Evolutionary conservation across 2,113 vertebrate genomes (phyloP), one percentile per base, ranked within the genome.

Genomic region (Gyps fulvus): DNA sequence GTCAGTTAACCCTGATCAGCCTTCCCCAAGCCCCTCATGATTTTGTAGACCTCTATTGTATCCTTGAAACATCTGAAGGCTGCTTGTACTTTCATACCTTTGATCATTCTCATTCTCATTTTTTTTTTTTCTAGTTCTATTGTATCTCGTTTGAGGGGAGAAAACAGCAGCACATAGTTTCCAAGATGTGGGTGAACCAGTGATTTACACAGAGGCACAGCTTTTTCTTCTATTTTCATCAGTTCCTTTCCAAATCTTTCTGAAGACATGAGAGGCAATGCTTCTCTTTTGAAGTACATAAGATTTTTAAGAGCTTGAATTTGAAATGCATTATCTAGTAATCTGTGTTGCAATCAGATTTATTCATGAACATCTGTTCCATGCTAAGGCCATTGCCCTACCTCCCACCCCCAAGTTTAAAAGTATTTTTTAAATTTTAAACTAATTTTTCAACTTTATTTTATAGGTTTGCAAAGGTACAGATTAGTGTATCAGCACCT

Each of bases 391-490:
- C 6, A 2, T 36, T 86, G 25, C 26, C 59, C 27, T 87, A 52
- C 36, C 49, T 87, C 42, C 20, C 45, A 36, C 15, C 23, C 12
- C 8, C 23, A 82, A 55, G 14, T 87, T 67, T 87, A 29, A 72
- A 95, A 62, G 14, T 22, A 14, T 58, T 85, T 74, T 59, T 59
- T 7, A 20, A 32, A 31, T 74, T 81, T 80, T 34, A 63, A 90
- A 52, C 61, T 87, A 45, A 92, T 70, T 83, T 25, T 63, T 54
- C 10, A 70, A 50, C 22, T 76, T 83, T 54, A n/a, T 74, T 95
- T 94, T 92, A 22, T 92, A 99, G 99, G 97, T 99, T 99, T 98
- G 99, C 99, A 57, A 99, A 99, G 98, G 98, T 99, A 76, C 95
- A 99, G 91, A 98, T 99, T 83, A 99, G 98, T n/a, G 98, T 98